phyloP scores from a whole-genome alignment of 2,113 vertebrate species.

The Rhagologus leucostigma region DNA sequence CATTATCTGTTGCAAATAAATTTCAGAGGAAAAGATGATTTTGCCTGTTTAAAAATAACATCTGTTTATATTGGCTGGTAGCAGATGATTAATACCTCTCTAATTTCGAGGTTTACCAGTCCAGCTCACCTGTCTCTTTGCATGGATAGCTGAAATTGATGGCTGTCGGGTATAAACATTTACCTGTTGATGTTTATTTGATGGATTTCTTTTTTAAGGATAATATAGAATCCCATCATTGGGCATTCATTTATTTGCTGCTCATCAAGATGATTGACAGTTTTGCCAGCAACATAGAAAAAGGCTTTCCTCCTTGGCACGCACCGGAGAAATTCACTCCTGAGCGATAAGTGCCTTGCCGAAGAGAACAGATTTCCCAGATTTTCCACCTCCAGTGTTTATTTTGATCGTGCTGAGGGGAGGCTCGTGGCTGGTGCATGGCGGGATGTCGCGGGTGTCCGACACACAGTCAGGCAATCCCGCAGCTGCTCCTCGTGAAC shows the following conservation, averaged over 20 bases:
- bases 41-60: slow-evolving; percentile 79
- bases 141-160: slow-evolving; percentile 83
- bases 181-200: slow-evolving; percentile 83
- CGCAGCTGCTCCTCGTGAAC: background rate
- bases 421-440: background rate
- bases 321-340: slow-evolving; percentile 48
- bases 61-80: slow-evolving; percentile 80
- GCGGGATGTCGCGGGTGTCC: background rate
- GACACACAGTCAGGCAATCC: background rate
- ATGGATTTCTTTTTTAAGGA: slow-evolving; percentile 82
- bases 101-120: slow-evolving; percentile 86
- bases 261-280: slow-evolving; percentile 83
- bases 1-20: slow-evolving; percentile 83
- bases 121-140: slow-evolving; percentile 83
- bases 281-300: slow-evolving; percentile 70
- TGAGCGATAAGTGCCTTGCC: slow-evolving; percentile 49
- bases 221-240: slow-evolving; percentile 82
- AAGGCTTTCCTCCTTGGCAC: slow-evolving; percentile 67
- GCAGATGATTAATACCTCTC: slow-evolving; percentile 79
- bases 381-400: slow-evolving; percentile 24
- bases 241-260: slow-evolving; percentile 83
- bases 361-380: slow-evolving; percentile 39
- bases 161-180: slow-evolving; percentile 78
- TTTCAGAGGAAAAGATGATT: slow-evolving; percentile 80
- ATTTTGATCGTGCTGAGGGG: background rate